Base-by-base conservation (phyloP, 1,140 invertebrate species). In the Drosophila repletoides region DNA sequence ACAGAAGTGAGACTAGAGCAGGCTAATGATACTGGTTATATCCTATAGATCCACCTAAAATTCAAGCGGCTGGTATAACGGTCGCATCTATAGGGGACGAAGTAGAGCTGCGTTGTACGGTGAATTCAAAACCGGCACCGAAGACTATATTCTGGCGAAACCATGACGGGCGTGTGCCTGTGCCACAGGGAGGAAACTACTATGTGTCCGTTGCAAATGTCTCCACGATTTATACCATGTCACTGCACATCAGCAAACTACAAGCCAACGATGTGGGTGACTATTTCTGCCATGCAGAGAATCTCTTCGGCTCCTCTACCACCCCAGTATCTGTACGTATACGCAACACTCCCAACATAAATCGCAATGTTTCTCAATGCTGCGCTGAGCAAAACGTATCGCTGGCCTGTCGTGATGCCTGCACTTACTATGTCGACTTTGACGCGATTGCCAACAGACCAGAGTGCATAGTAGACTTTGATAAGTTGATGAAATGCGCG, bases 401-500 rank as follows among this genome's bases (percentile, higher is more conserved):
- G 0, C 90, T 93, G 0, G 72, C 91, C 0, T 96, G 95, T 81
- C 94, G 95, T 90, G 94, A 95, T 77, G 95, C 95, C 2, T 97
- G 96, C 90, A 93, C 93, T 21, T 95, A 95, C 89, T 95, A 95
- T 87, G 90, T 96, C 34, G 95, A 96, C 87, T 95, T 96, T 72
- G 95, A 96, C 75, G 92, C 93, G 22, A 94, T 96, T 24, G 94
- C 95, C 77, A 93, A 95, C 89, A 92, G 93, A 33, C 94, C 94
- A 0, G 93, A 95, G 76, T 97, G 95, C 87, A 93, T 96, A 64
- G 92, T 93, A 33, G 95, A 96, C 88, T 95, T 96, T 75, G 94
- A 96, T 88, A 97, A 97, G 77, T 91, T 96, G 10, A 96, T 97
- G 95, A 94, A 94, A 77, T 96, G 95, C 76, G 95, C 95, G 1